Base-by-base conservation (phyloP, 2,113 vertebrate genomes). In the Acrocephalus arundinaceus region DNA sequence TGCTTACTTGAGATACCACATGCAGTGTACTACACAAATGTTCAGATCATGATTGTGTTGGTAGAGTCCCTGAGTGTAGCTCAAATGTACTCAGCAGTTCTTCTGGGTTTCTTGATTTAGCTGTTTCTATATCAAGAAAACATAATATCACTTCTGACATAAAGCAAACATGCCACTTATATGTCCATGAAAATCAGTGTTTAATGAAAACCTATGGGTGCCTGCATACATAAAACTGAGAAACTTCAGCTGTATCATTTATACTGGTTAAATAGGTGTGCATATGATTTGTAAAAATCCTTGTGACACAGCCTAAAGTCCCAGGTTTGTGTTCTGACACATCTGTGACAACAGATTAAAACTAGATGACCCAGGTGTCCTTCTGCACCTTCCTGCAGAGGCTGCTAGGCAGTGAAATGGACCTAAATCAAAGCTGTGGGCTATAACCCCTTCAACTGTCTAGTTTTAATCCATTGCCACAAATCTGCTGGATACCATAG, bases 401-500 rank as follows among this genome's bases (percentile, higher is more conserved):
- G 31, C 31, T 80, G 33, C 65, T 71, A 63, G 33, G 25, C 76
- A 78, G 33, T 27, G 52, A 94, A 83, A 77, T 7, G 73, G 33
- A 35, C 30, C 13, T 86, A 74, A 93, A 88, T 31, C 1, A 0
- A 90, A 71, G 39, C 28, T 86, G 59, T 48, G 43, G 51, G 15
- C 72, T 84, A 77, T 39, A 92, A 72, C 63, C 51, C 46, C 35
- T 79, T 90, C 54, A 87, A 11, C n/a, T 0, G 2, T 25, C 51
- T 52, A 55, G 48, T 89, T 94, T 89, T 86, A 96, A 95, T 95
- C 94, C 90, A 52, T 63, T 73, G 65, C 72, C 57, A 78, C 83
- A 92, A 94, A 92, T 89, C 80, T 92, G 68, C 93, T 95, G 89
- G 86, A 71, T 80, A 93, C 74, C 63, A 74, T 28, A 67, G 78